These are phyloP conservation scores for Meloe dianella DNA, from an alignment of 2,888 invertebrate genomes.

Conservation along the genomic window DNA sequence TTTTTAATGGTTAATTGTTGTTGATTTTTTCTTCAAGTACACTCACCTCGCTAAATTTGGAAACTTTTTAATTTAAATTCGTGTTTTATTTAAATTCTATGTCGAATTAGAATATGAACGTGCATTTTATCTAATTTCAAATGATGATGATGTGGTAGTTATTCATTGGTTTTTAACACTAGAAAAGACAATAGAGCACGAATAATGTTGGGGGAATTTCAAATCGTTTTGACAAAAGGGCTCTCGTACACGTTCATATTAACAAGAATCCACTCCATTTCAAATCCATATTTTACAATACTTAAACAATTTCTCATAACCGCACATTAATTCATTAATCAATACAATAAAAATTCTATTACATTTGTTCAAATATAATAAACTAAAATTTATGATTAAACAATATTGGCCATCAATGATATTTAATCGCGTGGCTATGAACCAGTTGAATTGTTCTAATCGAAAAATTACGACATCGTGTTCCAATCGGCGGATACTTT, in stretches of 20 bases:
- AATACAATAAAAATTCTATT: neutral
- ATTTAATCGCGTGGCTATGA: neutral
- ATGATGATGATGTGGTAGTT: neutral
- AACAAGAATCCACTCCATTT: slow-evolving; percentile 6
- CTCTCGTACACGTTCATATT: slow-evolving; percentile 8
- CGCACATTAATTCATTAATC: neutral
- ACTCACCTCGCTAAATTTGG: neutral
- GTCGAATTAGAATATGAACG: neutral
- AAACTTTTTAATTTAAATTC: slow-evolving; percentile 10
- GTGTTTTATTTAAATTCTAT: neutral
- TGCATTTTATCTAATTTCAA: neutral
- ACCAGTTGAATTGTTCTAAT: neutral
- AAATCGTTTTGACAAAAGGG: slow-evolving; percentile 1
- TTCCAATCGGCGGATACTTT: neutral
- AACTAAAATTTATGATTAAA: neutral
- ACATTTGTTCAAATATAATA: neutral
- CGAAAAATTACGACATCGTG: neutral
- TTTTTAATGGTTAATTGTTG: slow-evolving; percentile 3
- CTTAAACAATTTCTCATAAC: neutral
- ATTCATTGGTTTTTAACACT: slow-evolving; percentile 8
- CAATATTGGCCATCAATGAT: neutral
- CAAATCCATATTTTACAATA: slow-evolving; percentile 9
- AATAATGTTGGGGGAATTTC: neutral
- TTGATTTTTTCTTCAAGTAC: neutral
- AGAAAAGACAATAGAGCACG: neutral